These are phyloP conservation scores for Crocuta crocuta DNA, from an alignment of 2,113 vertebrate species.

Conservation along the genomic window DNA sequence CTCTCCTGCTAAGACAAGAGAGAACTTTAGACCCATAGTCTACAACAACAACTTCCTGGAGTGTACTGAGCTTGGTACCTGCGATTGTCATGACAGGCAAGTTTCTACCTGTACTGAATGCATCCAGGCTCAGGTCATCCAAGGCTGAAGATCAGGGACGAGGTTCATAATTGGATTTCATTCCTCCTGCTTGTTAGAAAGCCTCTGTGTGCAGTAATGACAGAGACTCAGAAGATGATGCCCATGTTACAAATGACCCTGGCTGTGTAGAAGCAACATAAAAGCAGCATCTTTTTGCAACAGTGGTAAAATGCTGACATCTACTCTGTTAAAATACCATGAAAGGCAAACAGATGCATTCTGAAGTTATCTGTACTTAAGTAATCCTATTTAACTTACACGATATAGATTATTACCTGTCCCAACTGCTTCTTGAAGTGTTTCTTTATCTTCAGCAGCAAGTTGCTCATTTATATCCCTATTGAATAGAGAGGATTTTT, in stretches of 20 bases:
- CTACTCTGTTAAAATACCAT: neutral
- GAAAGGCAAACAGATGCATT: neutral
- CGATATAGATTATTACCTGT: neutral
- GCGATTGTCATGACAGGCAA: neutral
- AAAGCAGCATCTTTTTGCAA: neutral
- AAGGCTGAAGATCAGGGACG: neutral
- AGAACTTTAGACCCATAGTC: too few species aligned
- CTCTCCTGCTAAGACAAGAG: too few species aligned
- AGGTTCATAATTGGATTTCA: too few species aligned
- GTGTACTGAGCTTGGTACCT: neutral
- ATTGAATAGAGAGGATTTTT: neutral
- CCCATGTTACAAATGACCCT: neutral
- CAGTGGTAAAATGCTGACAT: neutral
- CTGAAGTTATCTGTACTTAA: neutral
- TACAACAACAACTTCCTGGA: too few species aligned
- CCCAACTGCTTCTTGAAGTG: fast-evolving
- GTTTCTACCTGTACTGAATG: neutral
- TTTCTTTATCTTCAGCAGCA: fast-evolving
- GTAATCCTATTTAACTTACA: neutral
- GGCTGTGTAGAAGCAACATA: neutral
- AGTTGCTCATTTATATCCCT: neutral
- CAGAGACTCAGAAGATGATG: neutral
- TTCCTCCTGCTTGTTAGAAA: neutral
- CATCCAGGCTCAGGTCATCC: neutral
- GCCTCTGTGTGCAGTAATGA: neutral